A percentile compares a stretch with the other conserved stretches of the same genome.
These are phyloP conservation scores for Echinops telfairi DNA, from an alignment of 2,113 vertebrate species.

Conservation along the genomic window DNA sequence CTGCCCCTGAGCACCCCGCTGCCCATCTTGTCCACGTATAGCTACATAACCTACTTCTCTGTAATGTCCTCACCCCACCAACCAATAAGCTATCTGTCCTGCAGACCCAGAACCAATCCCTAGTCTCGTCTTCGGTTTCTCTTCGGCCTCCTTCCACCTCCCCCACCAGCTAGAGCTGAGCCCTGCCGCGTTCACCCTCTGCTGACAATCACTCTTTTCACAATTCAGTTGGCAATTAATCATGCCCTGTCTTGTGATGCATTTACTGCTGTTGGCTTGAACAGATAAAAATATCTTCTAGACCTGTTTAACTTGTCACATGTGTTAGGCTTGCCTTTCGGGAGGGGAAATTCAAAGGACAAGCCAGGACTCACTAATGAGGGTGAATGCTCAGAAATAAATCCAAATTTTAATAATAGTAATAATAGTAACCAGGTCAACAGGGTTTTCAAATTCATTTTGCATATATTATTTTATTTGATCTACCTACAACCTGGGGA, in stretches of 20 bases:
- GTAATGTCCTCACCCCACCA: neutral
- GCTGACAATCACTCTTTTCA: conserved; percentile 71
- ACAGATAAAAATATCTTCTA: conserved; percentile 78
- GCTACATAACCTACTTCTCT: neutral
- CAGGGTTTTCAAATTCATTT: conserved; percentile 31
- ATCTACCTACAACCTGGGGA: neutral
- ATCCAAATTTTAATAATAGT: neutral
- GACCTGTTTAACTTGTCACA: conserved; percentile 77
- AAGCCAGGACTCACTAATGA: conserved; percentile 54
- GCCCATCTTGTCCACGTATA: neutral
- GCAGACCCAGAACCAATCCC: conserved; percentile 4
- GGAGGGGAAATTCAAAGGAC: conserved; percentile 63
- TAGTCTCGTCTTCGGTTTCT: neutral
- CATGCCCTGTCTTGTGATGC: conserved; percentile 67
- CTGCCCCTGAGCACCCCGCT: neutral
- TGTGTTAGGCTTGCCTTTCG: conserved; percentile 68
- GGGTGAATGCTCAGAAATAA: conserved; percentile 42
- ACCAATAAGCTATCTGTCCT: neutral
- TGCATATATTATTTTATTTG: conserved; percentile 39
- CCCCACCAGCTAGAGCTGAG: neutral
- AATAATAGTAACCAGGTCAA: conserved; percentile 7
- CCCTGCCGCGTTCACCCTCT: conserved; percentile 24
- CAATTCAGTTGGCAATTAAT: conserved; percentile 78
- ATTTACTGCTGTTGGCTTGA: conserved; percentile 74
- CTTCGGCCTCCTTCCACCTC: neutral